A percentile compares a stretch with the other conserved stretches of the same genome.
Conservation (phyloP, 1,140 invertebrate species). For the Himalopsyche phryganea region DNA sequence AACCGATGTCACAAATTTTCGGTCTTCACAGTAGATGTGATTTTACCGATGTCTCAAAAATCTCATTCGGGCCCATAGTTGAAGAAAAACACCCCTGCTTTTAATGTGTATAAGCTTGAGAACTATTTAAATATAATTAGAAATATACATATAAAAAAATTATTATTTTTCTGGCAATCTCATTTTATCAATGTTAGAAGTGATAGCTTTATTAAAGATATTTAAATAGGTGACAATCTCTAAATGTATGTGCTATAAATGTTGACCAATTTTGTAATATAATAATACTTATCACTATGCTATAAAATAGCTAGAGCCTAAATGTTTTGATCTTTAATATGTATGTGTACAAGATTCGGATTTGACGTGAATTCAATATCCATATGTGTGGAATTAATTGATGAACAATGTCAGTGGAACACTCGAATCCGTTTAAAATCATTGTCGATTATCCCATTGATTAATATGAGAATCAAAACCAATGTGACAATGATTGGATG, state of each 20-base stretch:
- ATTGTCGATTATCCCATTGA: too few species aligned
- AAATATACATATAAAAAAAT: not conserved
- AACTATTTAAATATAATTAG: not conserved
- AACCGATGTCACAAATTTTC: too few species aligned
- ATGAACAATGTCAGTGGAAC: too few species aligned
- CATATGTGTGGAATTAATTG: not conserved
- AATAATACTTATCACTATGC: not conserved
- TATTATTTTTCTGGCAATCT: not conserved
- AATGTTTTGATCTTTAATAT: not conserved
- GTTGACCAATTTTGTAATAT: slow-evolving; percentile 1
- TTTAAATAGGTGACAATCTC: not conserved
- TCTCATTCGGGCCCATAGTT: too few species aligned
- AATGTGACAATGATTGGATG: too few species aligned
- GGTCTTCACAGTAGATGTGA: too few species aligned
- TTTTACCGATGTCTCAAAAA: too few species aligned
- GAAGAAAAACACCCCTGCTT: not conserved
- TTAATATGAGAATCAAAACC: too few species aligned
- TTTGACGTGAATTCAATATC: too few species aligned
- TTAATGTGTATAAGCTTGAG: not conserved
- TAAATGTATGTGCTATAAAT: slow-evolving; percentile 1
- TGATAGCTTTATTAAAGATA: not conserved
- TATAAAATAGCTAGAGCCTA: slow-evolving; percentile 1
- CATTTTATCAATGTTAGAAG: not conserved
- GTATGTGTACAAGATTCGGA: not conserved
- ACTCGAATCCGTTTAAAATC: too few species aligned